Base-by-base conservation (phyloP, 2,113 vertebrate species). In the Hemichromis elongatus region DNA sequence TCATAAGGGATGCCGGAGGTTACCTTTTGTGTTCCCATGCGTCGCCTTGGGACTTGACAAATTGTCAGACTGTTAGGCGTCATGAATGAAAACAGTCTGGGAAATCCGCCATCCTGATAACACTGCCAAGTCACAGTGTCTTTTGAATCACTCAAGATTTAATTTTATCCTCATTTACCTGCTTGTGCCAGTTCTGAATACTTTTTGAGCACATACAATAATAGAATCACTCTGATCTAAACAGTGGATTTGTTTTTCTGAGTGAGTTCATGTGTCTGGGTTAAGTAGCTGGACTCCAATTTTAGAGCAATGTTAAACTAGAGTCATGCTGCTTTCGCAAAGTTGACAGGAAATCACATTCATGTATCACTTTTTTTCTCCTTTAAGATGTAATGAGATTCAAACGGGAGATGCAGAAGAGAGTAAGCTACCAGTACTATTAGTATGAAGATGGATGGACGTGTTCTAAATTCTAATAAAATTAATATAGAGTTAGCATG, bases 321-420 rank as follows among this genome's bases (percentile, higher is more conserved):
- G 83, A 89, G 82, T 90, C 92, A 88, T 5, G 73, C 70, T 50
- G 75, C 33, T 70, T 88, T 86, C 83, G 89, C 13, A 47, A 78
- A 82, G 56, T 9, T 52, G 77, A 90, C 88, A 90, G 87, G 88
- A 89, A 94, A 92, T 86, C 82, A 3, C 56, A 68, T 89, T 89
- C 28, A 89, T 85, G 21, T 30, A 40, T 57, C 57, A 63, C 21
- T 30, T 66, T 53, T 53, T 73, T 85, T 66, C 50, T 66, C 35
- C 61, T 68, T 37, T 56, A 24, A 7, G 24, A 79, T 55, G 79
- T 63, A 77, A 54, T 12, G 66, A 37, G 78, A 59, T 89, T 80
- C 50, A 79, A 19, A 30, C 4, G 1, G 54, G n/a, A n/a, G 77
- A 28, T 9, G 3, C 56, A 45, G 54, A 83, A 35, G 26, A 68